A percentile compares a stretch with the other conserved stretches of the same genome.
phyloP scores from a whole-genome alignment of 2,113 vertebrate genomes.

The Tupaia chinensis region DNA sequence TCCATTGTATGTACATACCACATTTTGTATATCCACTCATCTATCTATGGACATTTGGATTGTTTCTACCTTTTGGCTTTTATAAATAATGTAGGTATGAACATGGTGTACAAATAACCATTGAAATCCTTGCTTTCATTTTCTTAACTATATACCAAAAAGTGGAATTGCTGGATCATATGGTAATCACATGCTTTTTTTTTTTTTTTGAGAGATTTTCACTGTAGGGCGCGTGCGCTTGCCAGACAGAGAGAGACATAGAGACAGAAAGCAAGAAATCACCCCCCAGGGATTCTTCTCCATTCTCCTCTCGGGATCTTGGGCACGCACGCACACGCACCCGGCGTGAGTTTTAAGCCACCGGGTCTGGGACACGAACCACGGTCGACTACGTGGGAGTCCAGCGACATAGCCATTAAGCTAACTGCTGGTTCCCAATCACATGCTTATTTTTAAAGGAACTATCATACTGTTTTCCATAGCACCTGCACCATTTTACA shows the following conservation, averaged over 20 bases:
- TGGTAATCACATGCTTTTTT: background rate
- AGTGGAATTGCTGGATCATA: background rate
- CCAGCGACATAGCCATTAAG: too few species aligned
- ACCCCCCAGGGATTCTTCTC: too few species aligned
- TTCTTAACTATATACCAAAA: background rate
- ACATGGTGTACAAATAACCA: background rate
- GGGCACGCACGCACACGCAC: too few species aligned
- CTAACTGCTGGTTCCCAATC: background rate
- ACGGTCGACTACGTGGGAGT: too few species aligned
- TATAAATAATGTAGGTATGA: background rate
- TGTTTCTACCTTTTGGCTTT: background rate
- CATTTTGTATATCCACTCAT: background rate
- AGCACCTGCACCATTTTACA: background rate
- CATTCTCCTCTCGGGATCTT: too few species aligned
- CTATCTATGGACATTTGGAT: background rate
- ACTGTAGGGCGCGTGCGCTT: too few species aligned
- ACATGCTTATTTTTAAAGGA: background rate
- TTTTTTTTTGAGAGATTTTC: too few species aligned
- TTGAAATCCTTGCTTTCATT: background rate
- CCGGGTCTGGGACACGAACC: too few species aligned
- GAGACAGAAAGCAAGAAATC: too few species aligned
- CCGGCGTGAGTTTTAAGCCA: too few species aligned
- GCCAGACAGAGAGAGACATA: too few species aligned
- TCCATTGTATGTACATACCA: background rate
- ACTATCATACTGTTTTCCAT: background rate